Conservation (phyloP, 2,797 vertebrate species). For the Erethizon dorsatum region DNA sequence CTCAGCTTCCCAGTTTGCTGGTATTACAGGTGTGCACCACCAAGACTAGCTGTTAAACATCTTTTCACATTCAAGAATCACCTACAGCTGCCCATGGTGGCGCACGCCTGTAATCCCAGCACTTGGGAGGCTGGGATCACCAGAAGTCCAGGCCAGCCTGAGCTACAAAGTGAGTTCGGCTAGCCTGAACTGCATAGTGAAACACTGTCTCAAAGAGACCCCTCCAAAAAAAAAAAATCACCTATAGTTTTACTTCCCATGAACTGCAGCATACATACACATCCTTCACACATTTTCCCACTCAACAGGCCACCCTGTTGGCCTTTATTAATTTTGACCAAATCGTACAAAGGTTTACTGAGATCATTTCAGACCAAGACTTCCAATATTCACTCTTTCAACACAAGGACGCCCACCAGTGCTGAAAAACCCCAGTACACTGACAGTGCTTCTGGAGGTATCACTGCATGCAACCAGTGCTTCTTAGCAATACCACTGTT, state of each 20-base stretch:
- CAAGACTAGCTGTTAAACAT: neutral
- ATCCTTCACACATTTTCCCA: neutral
- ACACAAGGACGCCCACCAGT: neutral
- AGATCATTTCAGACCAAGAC: neutral
- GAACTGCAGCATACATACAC: neutral
- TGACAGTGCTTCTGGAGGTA: neutral
- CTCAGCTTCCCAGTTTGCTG: no score
- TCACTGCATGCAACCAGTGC: neutral
- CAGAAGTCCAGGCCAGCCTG: no score
- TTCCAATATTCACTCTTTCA: neutral
- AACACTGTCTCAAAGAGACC: no score
- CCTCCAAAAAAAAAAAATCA: no score
- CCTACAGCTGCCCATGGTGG: no score
- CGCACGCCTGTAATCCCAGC: no score
- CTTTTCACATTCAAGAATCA: neutral
- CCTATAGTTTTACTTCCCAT: neutral
- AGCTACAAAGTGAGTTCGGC: no score
- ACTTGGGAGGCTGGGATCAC: no score
- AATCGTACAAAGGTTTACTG: neutral
- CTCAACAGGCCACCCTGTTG: neutral
- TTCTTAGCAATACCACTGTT: neutral
- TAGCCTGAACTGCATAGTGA: no score
- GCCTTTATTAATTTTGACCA: neutral
- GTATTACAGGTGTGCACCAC: neutral
- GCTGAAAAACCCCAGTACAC: neutral